phyloP scores from a whole-genome alignment of 2,888 invertebrate genomes.

The Blomia tropicalis region DNA sequence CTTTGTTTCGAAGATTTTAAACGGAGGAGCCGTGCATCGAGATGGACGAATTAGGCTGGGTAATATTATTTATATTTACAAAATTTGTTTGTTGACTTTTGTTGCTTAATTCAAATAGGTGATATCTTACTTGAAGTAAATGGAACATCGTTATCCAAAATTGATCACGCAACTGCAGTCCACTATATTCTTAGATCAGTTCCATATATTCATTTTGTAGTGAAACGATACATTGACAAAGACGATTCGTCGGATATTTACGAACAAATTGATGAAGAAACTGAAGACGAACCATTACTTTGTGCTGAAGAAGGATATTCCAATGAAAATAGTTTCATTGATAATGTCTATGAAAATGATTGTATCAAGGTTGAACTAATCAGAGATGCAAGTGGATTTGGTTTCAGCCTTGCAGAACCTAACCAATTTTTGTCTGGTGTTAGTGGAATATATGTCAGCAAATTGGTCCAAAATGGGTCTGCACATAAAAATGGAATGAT shows the following conservation, averaged over 20 bases:
- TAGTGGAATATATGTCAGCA: constrained; percentile 97
- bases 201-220: constrained; percentile 75
- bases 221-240: constrained; percentile 32
- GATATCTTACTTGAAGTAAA: constrained; percentile 47
- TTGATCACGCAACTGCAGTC: constrained; percentile 83
- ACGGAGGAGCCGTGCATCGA: constrained; percentile 79
- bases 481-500: constrained; percentile 90
- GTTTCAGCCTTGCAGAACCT: constrained; percentile 95
- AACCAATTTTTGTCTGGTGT: constrained; percentile 99
- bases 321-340: not conserved
- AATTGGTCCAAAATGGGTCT: constrained; percentile 95
- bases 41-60: constrained; percentile 78
- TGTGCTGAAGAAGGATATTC: not conserved
- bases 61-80: no score
- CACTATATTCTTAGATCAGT: constrained; percentile 92
- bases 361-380: constrained; percentile 66
- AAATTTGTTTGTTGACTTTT: no score
- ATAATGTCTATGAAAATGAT: no score
- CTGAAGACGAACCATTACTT: constrained; percentile 4
- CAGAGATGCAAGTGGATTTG: constrained; percentile 72
- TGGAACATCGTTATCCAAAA: constrained; percentile 74
- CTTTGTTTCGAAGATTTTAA: constrained; percentile 92
- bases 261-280: not conserved
- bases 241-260: not conserved
- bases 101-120: no score